Percentiles rank a stretch among this genome's conserved stretches.
These are phyloP conservation scores for Ditylenchus dipsaci DNA, from an alignment of 1,140 invertebrate species.

Conservation along the genomic window DNA sequence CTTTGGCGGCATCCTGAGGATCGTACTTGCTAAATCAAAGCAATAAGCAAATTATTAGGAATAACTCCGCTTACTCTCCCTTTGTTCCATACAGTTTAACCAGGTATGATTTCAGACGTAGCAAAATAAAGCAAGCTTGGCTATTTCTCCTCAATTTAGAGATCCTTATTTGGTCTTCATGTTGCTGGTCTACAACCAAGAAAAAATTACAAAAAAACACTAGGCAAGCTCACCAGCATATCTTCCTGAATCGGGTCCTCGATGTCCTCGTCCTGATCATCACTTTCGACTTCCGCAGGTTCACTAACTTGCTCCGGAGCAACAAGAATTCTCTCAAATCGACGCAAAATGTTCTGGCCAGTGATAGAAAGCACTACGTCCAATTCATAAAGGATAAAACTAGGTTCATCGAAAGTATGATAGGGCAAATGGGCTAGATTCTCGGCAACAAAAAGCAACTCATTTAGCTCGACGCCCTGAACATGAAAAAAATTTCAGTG, in stretches of 20 bases:
- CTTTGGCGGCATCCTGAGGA: background rate
- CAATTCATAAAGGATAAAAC: background rate
- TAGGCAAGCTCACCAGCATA: background rate
- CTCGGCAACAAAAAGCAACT: background rate
- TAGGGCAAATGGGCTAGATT: background rate
- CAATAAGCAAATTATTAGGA: background rate
- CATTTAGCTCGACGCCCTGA: background rate
- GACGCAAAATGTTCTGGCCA: background rate
- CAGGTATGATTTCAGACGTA: background rate
- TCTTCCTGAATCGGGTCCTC: background rate
- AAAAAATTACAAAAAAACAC: background rate
- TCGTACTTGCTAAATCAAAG: background rate
- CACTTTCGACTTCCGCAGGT: background rate
- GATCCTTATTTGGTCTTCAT: background rate
- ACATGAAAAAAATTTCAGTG: background rate
- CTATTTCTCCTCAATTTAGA: background rate
- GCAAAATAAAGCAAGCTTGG: background rate
- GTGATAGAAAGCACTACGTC: background rate
- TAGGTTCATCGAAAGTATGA: background rate
- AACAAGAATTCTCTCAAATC: background rate
- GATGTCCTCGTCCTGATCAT: background rate
- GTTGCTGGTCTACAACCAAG: background rate
- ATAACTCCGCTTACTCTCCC: background rate
- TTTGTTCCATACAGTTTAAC: background rate
- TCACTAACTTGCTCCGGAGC: background rate